Percentiles rank a stretch among this genome's conserved stretches.
Evolutionary conservation across 1,140 invertebrate genomes (phyloP).

Genomic region (Acromyrmex echinatior): DNA sequence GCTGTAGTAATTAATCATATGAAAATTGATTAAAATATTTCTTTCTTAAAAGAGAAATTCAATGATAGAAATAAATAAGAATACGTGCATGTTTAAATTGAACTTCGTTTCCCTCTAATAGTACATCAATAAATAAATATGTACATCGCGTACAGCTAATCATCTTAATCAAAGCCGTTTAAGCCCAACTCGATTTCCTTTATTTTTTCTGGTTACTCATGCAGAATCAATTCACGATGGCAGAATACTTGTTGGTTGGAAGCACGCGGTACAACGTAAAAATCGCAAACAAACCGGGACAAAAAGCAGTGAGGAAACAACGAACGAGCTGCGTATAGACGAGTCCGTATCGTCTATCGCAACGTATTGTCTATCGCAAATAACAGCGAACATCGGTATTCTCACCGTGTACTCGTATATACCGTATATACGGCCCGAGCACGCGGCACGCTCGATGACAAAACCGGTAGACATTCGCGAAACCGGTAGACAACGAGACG

Average conservation of each 20-base stretch:
- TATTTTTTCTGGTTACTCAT: constrained; percentile 17
- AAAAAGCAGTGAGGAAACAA: constrained; percentile 36
- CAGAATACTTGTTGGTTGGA: constrained; percentile 6
- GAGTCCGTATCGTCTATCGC: constrained; percentile 44
- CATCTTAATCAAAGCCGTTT: constrained; percentile 7
- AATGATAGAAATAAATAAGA: not conserved
- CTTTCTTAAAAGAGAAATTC: not conserved
- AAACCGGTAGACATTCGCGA: not conserved
- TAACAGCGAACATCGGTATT: constrained; percentile 51
- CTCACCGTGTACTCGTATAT: not conserved
- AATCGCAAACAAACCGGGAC: constrained; percentile 43
- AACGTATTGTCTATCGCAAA: constrained; percentile 59
- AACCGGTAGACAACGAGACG: not conserved
- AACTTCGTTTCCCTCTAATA: not conserved
- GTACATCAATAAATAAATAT: too few relatives aligned
- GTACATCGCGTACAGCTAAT: not conserved
- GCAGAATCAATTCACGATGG: constrained; percentile 32
- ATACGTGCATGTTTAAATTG: not conserved
- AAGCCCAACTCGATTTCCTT: not conserved
- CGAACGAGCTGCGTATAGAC: not conserved
- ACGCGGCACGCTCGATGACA: constrained; percentile 33
- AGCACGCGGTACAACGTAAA: constrained; percentile 2
- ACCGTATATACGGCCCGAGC: not conserved
- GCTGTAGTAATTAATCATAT: not conserved
- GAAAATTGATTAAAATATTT: not conserved